These are phyloP conservation scores for Aplidium turbinatum DNA, from an alignment of 23 tunicate species.

Conservation along the genomic window DNA sequence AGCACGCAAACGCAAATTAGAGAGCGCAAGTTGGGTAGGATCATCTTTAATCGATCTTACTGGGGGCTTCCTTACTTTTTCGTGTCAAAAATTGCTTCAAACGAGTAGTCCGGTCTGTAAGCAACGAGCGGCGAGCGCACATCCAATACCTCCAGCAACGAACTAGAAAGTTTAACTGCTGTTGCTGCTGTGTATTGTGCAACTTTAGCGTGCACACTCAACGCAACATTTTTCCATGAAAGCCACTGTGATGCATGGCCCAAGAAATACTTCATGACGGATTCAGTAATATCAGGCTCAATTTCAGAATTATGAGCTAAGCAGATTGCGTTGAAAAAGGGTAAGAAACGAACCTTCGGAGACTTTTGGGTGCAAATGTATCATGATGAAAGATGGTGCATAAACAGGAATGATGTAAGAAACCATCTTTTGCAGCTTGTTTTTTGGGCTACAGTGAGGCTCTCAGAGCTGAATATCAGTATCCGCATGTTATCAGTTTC, in stretches of 20 bases:
- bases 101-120: background rate
- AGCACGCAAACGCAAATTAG: no score
- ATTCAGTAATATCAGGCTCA: conserved; percentile 1
- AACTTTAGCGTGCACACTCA: conserved; percentile 4
- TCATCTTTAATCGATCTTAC: no score
- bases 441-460: no score
- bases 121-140: conserved; percentile 15
- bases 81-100: conserved; percentile 12
- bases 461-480: no score
- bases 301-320: conserved; percentile 1
- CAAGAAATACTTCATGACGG: conserved; percentile 3
- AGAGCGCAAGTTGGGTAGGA: no score
- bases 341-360: conserved; percentile 22
- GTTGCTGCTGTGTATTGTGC: conserved; percentile 5
- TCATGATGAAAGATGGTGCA: conserved; percentile 22
- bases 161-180: conserved; percentile 9
- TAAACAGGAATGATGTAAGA: conserved; percentile 19
- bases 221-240: conserved; percentile 26
- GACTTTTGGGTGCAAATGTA: conserved; percentile 9
- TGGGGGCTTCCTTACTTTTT: conserved; percentile 18
- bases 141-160: conserved; percentile 3
- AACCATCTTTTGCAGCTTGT: conserved; percentile 6
- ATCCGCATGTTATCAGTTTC: no score
- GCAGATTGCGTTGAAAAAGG: conserved; percentile 21
- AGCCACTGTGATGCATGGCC: conserved; percentile 26